phyloP scores from a whole-genome alignment of 2,113 vertebrate genomes.

The Girardinichthys multiradiatus region DNA sequence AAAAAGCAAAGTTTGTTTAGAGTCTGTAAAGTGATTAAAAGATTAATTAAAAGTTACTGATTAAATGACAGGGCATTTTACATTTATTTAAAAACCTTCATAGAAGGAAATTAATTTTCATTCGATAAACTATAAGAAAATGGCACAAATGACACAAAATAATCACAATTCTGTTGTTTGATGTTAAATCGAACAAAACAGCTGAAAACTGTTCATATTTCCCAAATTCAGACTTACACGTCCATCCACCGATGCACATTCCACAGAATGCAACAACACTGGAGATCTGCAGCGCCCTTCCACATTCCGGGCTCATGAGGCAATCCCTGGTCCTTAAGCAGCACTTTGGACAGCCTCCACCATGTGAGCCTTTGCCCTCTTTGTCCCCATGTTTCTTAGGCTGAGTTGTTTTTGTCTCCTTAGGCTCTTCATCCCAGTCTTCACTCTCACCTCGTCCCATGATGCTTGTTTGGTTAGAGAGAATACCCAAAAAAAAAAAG shows the following conservation, averaged over 20 bases:
- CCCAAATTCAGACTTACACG: conserved; percentile 71
- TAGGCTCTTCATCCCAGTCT: conserved; percentile 49
- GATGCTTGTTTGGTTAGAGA: neutral
- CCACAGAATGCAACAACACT: conserved; percentile 71
- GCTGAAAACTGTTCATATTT: neutral
- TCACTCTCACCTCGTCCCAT: conserved; percentile 54
- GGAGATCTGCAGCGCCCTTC: conserved; percentile 76
- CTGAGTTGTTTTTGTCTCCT: conserved; percentile 35
- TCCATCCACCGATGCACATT: conserved; percentile 72
- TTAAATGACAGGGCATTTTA: neutral
- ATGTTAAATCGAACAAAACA: neutral
- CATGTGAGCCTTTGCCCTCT: neutral
- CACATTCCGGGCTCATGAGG: conserved; percentile 79
- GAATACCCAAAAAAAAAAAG: neutral
- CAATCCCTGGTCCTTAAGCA: conserved; percentile 71
- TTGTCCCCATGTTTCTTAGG: conserved; percentile 5
- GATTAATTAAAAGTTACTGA: neutral
- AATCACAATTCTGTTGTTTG: neutral
- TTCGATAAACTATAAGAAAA: neutral
- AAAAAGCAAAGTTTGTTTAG: too few relatives aligned
- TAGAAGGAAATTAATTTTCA: neutral
- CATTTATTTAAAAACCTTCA: neutral
- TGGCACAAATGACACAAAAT: too few relatives aligned
- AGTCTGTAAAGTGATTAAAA: neutral
- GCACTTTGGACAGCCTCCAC: conserved; percentile 67